phyloP scores from a whole-genome alignment of 2,797 vertebrate species.

The Chiroxiphia lanceolata region DNA sequence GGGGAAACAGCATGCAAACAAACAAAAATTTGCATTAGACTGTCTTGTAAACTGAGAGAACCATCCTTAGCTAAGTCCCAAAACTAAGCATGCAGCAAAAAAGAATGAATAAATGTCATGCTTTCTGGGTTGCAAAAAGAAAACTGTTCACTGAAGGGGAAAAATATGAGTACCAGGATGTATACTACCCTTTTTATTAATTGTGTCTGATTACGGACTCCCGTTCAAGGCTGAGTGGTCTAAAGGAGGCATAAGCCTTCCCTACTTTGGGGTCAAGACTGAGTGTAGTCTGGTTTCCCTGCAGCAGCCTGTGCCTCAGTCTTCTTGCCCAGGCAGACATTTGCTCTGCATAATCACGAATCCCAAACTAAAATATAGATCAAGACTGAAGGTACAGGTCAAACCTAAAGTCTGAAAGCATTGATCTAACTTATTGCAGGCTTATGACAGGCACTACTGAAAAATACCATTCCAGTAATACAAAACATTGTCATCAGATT shows the following conservation, averaged over 20 bases:
- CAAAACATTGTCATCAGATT: background rate
- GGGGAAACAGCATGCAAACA: background rate
- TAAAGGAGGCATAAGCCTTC: background rate
- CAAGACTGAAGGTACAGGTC: background rate
- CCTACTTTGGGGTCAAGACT: fast-evolving
- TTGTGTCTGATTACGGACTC: background rate
- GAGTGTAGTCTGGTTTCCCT: no score
- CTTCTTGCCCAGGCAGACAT: background rate
- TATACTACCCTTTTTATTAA: background rate
- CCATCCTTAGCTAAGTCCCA: background rate
- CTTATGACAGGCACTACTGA: background rate
- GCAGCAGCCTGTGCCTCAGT: background rate
- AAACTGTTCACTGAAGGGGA: background rate
- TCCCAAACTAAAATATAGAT: background rate
- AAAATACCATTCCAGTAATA: background rate
- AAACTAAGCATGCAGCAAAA: fast-evolving
- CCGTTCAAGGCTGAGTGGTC: background rate
- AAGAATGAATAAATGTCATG: background rate
- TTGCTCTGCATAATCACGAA: background rate
- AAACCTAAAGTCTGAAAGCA: background rate
- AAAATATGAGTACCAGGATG: background rate
- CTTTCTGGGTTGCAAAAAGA: background rate
- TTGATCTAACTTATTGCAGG: background rate
- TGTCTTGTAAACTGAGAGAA: background rate
- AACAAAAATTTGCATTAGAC: background rate